Conservation (phyloP, 1,140 invertebrate genomes). For the Phocides pigmalion region DNA sequence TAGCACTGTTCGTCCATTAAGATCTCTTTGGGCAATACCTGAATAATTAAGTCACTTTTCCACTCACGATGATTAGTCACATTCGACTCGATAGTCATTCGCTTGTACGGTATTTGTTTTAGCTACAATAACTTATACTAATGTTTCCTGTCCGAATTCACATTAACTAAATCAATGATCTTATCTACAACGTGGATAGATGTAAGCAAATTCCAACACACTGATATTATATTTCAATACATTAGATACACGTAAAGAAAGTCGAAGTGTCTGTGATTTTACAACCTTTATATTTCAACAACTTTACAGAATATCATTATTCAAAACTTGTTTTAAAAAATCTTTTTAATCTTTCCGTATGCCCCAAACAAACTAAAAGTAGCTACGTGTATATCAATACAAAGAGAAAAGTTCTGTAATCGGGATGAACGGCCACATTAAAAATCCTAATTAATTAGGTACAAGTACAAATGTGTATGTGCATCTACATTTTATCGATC, state of each 20-base stretch:
- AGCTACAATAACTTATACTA: slow-evolving; percentile 15
- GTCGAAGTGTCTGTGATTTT: not conserved
- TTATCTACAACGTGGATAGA: not conserved
- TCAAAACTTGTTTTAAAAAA: too few relatives aligned
- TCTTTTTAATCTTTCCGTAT: too few relatives aligned
- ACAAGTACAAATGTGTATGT: too few relatives aligned
- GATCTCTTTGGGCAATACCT: slow-evolving; percentile 11
- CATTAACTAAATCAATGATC: slow-evolving; percentile 4
- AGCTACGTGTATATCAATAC: too few relatives aligned
- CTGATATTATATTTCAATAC: not conserved
- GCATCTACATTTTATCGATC: too few relatives aligned
- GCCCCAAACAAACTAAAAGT: too few relatives aligned
- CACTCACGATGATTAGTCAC: slow-evolving; percentile 14
- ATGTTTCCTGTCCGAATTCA: slow-evolving; percentile 27
- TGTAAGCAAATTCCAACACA: not conserved
- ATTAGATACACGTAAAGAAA: too few relatives aligned
- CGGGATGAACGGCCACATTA: too few relatives aligned
- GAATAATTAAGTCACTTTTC: slow-evolving; percentile 23
- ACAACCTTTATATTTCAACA: too few relatives aligned
- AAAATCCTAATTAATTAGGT: too few relatives aligned
- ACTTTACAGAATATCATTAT: too few relatives aligned
- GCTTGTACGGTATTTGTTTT: slow-evolving; percentile 17
- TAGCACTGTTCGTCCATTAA: slow-evolving; percentile 16
- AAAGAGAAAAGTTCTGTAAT: too few relatives aligned
- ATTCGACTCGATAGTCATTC: slow-evolving; percentile 16